A percentile compares a stretch with the other conserved stretches of the same genome.
Evolutionary conservation across 2,888 invertebrate species (phyloP).

Genomic region (Tromatobia lineatoria): DNA sequence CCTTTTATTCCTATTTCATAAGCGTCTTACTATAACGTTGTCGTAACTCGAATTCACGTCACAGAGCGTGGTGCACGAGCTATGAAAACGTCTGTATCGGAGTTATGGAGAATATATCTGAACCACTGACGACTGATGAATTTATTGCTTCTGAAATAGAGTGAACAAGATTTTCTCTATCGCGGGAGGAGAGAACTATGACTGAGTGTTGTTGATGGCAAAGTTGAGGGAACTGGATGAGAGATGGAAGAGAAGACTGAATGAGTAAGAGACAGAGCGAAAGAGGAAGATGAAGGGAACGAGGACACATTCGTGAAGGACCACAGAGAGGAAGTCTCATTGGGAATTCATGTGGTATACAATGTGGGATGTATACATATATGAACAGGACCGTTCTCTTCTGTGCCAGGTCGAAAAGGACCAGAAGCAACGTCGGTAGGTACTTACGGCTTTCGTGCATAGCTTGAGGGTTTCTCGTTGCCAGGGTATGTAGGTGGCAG

Average conservation of each 20-base stretch:
- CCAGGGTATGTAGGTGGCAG: conserved; percentile 17
- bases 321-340: conserved; percentile 73
- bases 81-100: conserved; percentile 49
- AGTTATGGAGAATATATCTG: conserved; percentile 54
- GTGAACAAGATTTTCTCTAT: conserved; percentile 76
- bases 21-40: conserved; percentile 63
- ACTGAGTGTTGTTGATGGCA: conserved; percentile 5
- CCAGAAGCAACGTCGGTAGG: conserved; percentile 65
- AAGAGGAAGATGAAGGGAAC: conserved; percentile 47
- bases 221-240: conserved; percentile 61
- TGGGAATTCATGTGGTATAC: conserved; percentile 80
- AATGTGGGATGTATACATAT: conserved; percentile 59
- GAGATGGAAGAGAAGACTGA: conserved; percentile 64
- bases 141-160: conserved; percentile 81
- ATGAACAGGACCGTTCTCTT: conserved; percentile 48
- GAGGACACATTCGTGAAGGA: conserved; percentile 56
- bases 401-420: conserved; percentile 57
- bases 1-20: conserved; percentile 66
- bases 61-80: conserved; percentile 1
- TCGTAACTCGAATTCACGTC: conserved; percentile 49
- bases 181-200: conserved; percentile 29
- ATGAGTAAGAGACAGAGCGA: conserved; percentile 26
- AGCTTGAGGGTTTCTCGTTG: conserved; percentile 46
- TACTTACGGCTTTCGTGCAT: conserved; percentile 57
- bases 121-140: conserved; percentile 79